These are phyloP conservation scores for Metallyticus violacea DNA, from an alignment of 2,888 invertebrate species.

Conservation along the genomic window DNA sequence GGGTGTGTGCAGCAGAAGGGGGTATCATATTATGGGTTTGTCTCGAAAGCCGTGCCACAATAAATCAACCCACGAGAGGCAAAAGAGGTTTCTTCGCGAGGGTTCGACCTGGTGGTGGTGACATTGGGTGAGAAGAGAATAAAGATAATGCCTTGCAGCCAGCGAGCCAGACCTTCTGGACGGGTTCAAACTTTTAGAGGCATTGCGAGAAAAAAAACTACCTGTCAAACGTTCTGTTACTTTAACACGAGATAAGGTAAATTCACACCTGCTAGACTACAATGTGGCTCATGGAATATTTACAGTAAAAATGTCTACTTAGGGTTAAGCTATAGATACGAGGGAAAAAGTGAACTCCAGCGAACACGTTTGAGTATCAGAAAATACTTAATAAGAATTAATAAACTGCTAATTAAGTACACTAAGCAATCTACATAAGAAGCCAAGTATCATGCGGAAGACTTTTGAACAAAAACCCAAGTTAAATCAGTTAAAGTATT, in stretches of 20 bases:
- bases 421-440: no score
- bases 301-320: no score
- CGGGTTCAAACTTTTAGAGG: background rate
- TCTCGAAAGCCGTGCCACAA: background rate
- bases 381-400: no score
- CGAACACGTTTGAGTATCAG: no score
- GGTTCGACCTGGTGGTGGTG: background rate
- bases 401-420: no score
- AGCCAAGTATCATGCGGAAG: no score
- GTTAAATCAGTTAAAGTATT: no score
- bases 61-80: background rate
- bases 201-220: background rate
- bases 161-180: background rate
- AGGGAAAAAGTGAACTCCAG: no score
- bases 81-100: background rate
- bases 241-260: background rate
- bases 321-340: no score
- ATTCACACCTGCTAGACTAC: background rate
- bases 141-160: background rate
- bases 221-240: background rate
- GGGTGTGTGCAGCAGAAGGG: background rate
- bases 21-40: background rate
- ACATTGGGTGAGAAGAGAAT: background rate
- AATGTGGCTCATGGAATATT: no score
- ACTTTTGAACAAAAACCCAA: no score